Percentiles rank a stretch among this genome's conserved stretches.
Conservation (phyloP, 2,113 vertebrate genomes). For the Mormyrus iriodes region DNA sequence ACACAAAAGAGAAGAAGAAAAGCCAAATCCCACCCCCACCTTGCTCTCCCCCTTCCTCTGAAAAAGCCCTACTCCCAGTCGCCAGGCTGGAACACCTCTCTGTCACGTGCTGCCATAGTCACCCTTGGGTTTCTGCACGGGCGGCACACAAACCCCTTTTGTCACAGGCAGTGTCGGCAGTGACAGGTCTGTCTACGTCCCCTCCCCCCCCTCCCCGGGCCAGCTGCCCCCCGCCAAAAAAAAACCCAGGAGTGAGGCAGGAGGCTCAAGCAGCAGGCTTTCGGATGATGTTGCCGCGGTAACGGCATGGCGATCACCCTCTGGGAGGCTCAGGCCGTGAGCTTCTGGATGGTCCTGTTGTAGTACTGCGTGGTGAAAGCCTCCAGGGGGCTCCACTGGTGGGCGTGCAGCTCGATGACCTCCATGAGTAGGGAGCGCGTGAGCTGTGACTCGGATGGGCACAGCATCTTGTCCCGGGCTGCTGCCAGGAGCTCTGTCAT, state of each 20-base stretch:
- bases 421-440: constrained; percentile 93
- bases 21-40: constrained; percentile 42
- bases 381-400: constrained; percentile 90
- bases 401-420: constrained; percentile 95
- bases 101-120: constrained; percentile 21
- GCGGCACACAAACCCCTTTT: neutral
- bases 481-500: constrained; percentile 88
- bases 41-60: constrained; percentile 42
- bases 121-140: too few species aligned
- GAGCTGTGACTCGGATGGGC: constrained; percentile 86
- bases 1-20: constrained; percentile 57
- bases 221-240: constrained; percentile 26
- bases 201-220: constrained; percentile 21
- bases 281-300: neutral
- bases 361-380: constrained; percentile 95
- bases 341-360: constrained; percentile 97
- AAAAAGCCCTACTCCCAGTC: constrained; percentile 21
- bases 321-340: constrained; percentile 70
- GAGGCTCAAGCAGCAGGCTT: neutral
- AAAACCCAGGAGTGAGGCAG: too few species aligned
- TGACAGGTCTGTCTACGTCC: constrained; percentile 4
- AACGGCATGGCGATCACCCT: constrained; percentile 1
- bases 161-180: neutral
- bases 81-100: constrained; percentile 47
- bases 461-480: constrained; percentile 93